Conservation (phyloP, 2,888 invertebrate genomes). For the Andrena minutula region DNA sequence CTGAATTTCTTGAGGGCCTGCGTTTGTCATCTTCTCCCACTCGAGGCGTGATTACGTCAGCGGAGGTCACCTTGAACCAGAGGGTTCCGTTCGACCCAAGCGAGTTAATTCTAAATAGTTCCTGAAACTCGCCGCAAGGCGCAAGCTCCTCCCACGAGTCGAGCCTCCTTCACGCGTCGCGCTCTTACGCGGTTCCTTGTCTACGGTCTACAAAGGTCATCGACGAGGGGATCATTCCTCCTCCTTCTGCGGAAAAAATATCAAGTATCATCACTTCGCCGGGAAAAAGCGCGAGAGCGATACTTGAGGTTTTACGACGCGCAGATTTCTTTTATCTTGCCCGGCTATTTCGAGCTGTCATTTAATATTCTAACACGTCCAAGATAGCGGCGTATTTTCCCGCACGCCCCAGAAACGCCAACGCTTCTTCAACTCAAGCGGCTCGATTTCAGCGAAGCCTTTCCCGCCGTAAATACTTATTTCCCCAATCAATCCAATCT, state of each 20-base stretch:
- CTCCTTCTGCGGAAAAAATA: conserved; percentile 12
- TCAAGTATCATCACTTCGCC: not conserved
- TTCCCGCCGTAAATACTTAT: too few relatives aligned
- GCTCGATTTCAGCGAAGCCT: too few relatives aligned
- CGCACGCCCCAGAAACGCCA: too few relatives aligned
- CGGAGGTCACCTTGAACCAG: conserved; percentile 60
- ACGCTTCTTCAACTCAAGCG: too few relatives aligned
- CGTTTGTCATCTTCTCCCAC: not conserved
- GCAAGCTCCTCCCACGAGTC: conserved; percentile 40
- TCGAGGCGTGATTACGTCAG: conserved; percentile 20
- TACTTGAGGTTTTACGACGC: not conserved
- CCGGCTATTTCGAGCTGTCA: not conserved
- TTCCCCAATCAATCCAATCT: too few relatives aligned
- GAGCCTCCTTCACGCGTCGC: not conserved
- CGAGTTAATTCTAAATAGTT: conserved; percentile 43
- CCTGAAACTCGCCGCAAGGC: conserved; percentile 53
- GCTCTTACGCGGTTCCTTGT: conserved; percentile 25
- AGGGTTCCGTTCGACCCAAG: conserved; percentile 51
- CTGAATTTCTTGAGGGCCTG: not conserved
- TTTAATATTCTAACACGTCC: not conserved
- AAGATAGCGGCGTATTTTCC: not conserved
- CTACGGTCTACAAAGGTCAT: conserved; percentile 43
- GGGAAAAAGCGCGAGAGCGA: not conserved
- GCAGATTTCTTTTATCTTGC: conserved; percentile 29
- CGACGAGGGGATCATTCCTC: conserved; percentile 32